phyloP scores from a whole-genome alignment of 2,113 vertebrate species.

The Zapus hudsonius region DNA sequence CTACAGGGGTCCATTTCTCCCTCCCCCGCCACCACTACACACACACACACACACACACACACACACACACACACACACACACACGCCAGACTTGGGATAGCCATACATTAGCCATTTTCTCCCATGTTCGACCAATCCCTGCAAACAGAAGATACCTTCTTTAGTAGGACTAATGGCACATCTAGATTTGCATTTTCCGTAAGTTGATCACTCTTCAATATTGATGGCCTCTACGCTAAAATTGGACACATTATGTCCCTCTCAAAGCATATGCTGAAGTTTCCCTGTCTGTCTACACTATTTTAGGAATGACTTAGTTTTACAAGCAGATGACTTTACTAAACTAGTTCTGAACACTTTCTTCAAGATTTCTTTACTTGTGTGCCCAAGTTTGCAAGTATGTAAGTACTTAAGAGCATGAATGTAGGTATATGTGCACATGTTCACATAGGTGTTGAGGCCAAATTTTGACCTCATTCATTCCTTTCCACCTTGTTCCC shows the following conservation, averaged over 20 bases:
- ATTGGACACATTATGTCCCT: neutral
- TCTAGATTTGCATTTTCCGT: conserved; percentile 16
- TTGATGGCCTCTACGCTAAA: conserved; percentile 32
- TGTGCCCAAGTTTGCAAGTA: too few relatives aligned
- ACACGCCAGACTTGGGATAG: neutral
- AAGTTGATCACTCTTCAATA: conserved; percentile 12
- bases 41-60: too few relatives aligned
- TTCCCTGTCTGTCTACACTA: neutral
- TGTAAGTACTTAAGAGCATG: too few relatives aligned
- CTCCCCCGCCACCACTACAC: too few relatives aligned
- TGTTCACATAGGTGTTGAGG: too few relatives aligned
- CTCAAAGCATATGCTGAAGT: neutral
- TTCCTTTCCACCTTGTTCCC: too few relatives aligned
- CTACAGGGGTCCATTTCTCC: too few relatives aligned
- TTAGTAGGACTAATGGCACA: conserved; percentile 4
- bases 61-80: too few relatives aligned
- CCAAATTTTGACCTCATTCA: too few relatives aligned
- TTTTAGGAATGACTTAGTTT: conserved; percentile 20
- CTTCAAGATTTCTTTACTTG: neutral
- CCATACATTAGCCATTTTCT: neutral
- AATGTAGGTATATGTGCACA: too few relatives aligned
- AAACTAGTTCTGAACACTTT: neutral
- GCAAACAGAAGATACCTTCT: conserved; percentile 13
- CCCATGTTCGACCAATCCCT: neutral
- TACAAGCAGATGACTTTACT: conserved; percentile 14